phyloP scores from a whole-genome alignment of 2,888 invertebrate species.

The Chrysopilus asiliformis region DNA sequence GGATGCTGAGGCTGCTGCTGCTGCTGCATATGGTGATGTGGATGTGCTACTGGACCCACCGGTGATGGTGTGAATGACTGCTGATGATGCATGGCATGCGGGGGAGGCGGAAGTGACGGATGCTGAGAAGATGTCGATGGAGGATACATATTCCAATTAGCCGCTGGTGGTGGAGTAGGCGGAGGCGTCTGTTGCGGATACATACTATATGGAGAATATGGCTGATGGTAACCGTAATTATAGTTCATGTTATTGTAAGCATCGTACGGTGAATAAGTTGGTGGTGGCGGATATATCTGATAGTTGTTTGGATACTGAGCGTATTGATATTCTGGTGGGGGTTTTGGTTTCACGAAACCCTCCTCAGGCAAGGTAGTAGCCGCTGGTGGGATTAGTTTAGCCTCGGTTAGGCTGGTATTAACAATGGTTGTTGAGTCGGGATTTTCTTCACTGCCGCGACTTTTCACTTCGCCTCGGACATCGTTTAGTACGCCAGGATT shows the following conservation, averaged over 20 bases:
- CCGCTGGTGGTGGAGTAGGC: slow-evolving; percentile 36
- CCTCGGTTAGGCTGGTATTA: slow-evolving; percentile 38
- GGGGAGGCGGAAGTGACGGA: slow-evolving; percentile 16
- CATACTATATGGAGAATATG: slow-evolving; percentile 34
- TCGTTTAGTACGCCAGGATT: slow-evolving; percentile 22
- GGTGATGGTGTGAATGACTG: slow-evolving; percentile 22
- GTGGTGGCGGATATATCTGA: slow-evolving; percentile 35
- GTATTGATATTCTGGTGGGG: slow-evolving; percentile 34
- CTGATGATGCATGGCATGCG: slow-evolving; percentile 18
- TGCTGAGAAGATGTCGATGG: slow-evolving; percentile 26
- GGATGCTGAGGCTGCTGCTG: slow-evolving; percentile 17
- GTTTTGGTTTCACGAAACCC: slow-evolving; percentile 36
- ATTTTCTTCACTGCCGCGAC: slow-evolving; percentile 46
- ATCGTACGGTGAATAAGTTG: slow-evolving; percentile 35
- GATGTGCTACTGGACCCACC: slow-evolving; percentile 20
- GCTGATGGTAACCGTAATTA: slow-evolving; percentile 35
- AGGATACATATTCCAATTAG: slow-evolving; percentile 51
- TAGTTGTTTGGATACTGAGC: slow-evolving; percentile 36
- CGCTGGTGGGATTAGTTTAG: slow-evolving; percentile 26
- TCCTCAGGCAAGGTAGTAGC: slow-evolving; percentile 23
- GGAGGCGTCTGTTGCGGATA: slow-evolving; percentile 36
- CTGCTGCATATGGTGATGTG: slow-evolving; percentile 18
- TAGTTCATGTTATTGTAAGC: slow-evolving; percentile 37
- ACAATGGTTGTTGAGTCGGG: slow-evolving; percentile 59
- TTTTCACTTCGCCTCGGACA: slow-evolving; percentile 28